These are phyloP conservation scores for Phyllotis vaccarum DNA, from an alignment of 2,797 vertebrate species.

Conservation along the genomic window DNA sequence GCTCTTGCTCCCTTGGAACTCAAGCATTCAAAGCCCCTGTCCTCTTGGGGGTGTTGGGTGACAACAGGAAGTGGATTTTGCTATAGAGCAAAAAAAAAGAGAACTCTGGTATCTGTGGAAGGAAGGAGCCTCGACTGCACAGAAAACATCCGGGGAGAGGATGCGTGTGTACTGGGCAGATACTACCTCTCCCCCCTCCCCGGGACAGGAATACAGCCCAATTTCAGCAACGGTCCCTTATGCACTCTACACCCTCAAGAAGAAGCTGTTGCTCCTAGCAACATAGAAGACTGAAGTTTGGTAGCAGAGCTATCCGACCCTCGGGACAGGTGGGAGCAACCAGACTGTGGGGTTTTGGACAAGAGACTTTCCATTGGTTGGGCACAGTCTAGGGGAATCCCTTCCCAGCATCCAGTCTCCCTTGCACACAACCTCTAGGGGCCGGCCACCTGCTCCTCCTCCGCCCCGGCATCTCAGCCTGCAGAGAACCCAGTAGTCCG, in stretches of 20 bases:
- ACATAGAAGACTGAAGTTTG: constrained; percentile 75
- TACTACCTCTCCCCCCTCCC: not conserved
- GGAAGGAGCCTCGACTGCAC: constrained; percentile 76
- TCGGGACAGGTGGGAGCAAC: constrained; percentile 67
- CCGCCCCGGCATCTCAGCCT: constrained; percentile 65
- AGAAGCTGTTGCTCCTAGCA: constrained; percentile 69
- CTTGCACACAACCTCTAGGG: constrained; percentile 2
- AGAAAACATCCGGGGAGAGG: constrained; percentile 82
- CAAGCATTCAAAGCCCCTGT: constrained; percentile 52
- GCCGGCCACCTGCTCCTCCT: constrained; percentile 78
- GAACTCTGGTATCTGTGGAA: constrained; percentile 77
- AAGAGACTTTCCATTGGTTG: constrained; percentile 55
- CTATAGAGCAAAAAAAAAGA: constrained; percentile 72
- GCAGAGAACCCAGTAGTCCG: constrained; percentile 54
- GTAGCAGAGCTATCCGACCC: constrained; percentile 47
- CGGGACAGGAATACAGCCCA: not conserved
- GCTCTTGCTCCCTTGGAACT: constrained; percentile 64
- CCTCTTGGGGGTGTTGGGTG: constrained; percentile 71
- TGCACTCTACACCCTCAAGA: constrained; percentile 16
- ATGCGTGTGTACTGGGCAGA: constrained; percentile 55
- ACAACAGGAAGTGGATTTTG: constrained; percentile 84
- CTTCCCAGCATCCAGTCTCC: constrained; percentile 30
- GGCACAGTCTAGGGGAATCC: constrained; percentile 25
- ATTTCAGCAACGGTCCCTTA: constrained; percentile 9
- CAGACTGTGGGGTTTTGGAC: constrained; percentile 29